These are phyloP conservation scores for Pecten maximus DNA, from an alignment of 2,888 invertebrate species.

Conservation along the genomic window DNA sequence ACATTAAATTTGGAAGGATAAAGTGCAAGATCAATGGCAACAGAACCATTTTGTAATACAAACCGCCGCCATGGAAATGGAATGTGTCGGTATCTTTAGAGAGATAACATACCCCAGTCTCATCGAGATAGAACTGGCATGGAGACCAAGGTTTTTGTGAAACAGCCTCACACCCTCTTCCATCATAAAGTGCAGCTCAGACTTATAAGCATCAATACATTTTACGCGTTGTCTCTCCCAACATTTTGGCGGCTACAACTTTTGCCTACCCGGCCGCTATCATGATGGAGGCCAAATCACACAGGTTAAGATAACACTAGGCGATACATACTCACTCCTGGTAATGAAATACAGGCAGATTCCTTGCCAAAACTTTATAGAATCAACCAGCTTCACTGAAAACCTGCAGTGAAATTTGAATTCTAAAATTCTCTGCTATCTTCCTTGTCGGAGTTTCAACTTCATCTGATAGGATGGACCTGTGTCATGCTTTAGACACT, in stretches of 20 bases:
- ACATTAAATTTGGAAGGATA: not conserved
- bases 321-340: not conserved
- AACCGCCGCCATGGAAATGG: conserved; percentile 14
- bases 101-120: not conserved
- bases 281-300: not conserved
- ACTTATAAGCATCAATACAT: conserved; percentile 18
- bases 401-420: not conserved
- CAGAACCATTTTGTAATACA: not conserved
- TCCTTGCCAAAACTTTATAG: not conserved
- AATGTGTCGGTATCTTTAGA: not conserved
- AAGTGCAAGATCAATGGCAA: not conserved
- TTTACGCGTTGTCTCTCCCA: not conserved
- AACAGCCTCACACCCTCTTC: not conserved
- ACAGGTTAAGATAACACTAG: not conserved
- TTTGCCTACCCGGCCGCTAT: not conserved
- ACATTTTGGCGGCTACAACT: conserved; percentile 33
- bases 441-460: not conserved
- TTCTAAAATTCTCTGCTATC: not conserved
- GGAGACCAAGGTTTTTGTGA: not conserved
- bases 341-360: not conserved
- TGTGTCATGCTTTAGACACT: not conserved
- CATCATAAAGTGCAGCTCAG: conserved; percentile 8
- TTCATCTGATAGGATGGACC: not conserved
- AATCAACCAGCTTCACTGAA: conserved; percentile 2
- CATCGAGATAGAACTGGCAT: not conserved